Evolutionary conservation across 2,113 vertebrate genomes (phyloP).

Genomic region (Arothron firmamentum): DNA sequence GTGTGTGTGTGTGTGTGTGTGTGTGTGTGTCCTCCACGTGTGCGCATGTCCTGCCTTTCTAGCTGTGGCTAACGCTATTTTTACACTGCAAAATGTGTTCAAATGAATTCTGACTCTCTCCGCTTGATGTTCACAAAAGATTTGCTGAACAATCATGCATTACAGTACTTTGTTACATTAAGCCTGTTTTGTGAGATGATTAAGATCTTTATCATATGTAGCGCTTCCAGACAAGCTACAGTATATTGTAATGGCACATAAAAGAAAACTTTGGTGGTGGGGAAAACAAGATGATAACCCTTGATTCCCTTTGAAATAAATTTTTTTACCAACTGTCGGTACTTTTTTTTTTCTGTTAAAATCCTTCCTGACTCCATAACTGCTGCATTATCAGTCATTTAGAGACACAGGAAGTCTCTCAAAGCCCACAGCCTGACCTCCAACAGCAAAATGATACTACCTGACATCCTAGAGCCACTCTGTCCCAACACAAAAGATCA

Average conservation of each 20-base stretch:
- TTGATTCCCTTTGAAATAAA: conserved; percentile 50
- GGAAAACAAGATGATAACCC: conserved; percentile 30
- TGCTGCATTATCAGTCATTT: neutral
- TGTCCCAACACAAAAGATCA: neutral
- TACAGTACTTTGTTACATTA: conserved; percentile 16
- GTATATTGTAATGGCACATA: conserved; percentile 38
- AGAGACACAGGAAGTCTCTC: neutral
- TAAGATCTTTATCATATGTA: neutral
- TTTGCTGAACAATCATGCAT: neutral
- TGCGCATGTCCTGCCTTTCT: conserved; percentile 36
- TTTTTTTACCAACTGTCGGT: neutral
- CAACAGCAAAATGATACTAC: neutral
- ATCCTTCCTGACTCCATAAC: neutral
- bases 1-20: conserved; percentile 4
- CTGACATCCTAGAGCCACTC: neutral
- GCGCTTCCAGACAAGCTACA: neutral
- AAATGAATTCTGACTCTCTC: conserved; percentile 18
- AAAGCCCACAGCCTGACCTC: neutral
- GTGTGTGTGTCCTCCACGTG: neutral
- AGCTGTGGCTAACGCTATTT: conserved; percentile 20
- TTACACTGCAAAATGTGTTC: conserved; percentile 11
- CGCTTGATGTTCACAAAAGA: conserved; percentile 15
- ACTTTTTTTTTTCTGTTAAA: neutral
- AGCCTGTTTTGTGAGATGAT: conserved; percentile 2
- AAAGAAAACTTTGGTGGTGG: conserved; percentile 10